phyloP scores from a whole-genome alignment of 2,888 invertebrate species.

The Drosophila mulleri region DNA sequence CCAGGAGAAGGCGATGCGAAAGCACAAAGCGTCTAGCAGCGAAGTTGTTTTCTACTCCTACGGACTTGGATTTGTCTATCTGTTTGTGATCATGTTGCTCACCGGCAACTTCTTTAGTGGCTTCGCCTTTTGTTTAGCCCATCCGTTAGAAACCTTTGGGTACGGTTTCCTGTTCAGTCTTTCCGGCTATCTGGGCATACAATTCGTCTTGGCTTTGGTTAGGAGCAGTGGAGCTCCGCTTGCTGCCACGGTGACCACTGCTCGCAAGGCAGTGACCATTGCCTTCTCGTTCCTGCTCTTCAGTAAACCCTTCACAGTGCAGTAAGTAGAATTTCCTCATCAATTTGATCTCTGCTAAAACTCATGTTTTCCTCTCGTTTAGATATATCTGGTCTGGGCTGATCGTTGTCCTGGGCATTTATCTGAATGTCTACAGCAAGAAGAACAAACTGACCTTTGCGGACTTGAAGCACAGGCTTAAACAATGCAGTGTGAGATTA shows the following conservation, averaged over 20 bases:
- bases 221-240: slow-evolving; percentile 95
- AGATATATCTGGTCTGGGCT: slow-evolving; percentile 96
- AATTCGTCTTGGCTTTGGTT: slow-evolving; percentile 95
- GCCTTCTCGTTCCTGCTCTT: slow-evolving; percentile 96
- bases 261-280: slow-evolving; percentile 96
- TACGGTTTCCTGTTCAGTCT: slow-evolving; percentile 94
- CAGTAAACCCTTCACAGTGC: slow-evolving; percentile 95
- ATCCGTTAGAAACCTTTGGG: slow-evolving; percentile 91
- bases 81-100: slow-evolving; percentile 89
- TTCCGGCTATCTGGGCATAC: slow-evolving; percentile 96
- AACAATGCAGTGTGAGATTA: slow-evolving; percentile 47
- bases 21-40: slow-evolving; percentile 92
- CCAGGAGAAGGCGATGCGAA: slow-evolving; percentile 97
- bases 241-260: slow-evolving; percentile 97
- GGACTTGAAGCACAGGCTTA: slow-evolving; percentile 73
- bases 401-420: slow-evolving; percentile 95
- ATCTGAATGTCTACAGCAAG: slow-evolving; percentile 96
- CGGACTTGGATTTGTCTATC: slow-evolving; percentile 93
- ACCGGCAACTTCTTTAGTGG: slow-evolving; percentile 92
- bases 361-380: slow-evolving; percentile 43
- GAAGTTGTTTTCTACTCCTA: slow-evolving; percentile 98
- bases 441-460: slow-evolving; percentile 85
- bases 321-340: slow-evolving; percentile 87
- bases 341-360: background rate
- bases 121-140: slow-evolving; percentile 90